These are phyloP conservation scores for Dysidea cf. avara DNA, from an alignment of 37 sponge, comb jelly and placozoan species.

Conservation along the genomic window DNA sequence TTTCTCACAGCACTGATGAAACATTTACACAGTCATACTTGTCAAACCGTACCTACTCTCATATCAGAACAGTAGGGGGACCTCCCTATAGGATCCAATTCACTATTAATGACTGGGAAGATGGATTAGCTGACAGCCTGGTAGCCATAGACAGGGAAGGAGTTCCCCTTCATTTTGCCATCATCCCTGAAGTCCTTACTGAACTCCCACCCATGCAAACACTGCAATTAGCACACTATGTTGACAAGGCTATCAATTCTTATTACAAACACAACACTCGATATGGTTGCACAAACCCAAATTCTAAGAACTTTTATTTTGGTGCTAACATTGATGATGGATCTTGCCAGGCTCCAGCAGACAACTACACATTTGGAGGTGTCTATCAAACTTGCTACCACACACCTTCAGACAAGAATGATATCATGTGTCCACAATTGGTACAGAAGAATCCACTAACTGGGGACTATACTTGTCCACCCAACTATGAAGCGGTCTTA, in stretches of 20 bases:
- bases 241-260: constrained; percentile 12
- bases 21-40: background rate
- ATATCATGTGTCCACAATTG: too few relatives aligned
- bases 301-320: constrained; percentile 17
- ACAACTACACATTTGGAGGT: constrained; percentile 52
- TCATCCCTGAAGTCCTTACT: constrained; percentile 32
- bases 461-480: constrained; percentile 50
- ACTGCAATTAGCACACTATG: constrained; percentile 6
- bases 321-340: constrained; percentile 36
- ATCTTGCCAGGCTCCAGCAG: constrained; percentile 23
- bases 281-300: constrained; percentile 41
- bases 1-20: background rate
- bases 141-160: too few relatives aligned
- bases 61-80: constrained; percentile 28
- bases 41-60: constrained; percentile 12
- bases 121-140: constrained; percentile 31
- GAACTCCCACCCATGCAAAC: constrained; percentile 19
- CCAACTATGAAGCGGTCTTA: constrained; percentile 27
- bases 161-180: too few relatives aligned
- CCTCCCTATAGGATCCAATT: constrained; percentile 23
- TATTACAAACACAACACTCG: constrained; percentile 29
- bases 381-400: constrained; percentile 44
- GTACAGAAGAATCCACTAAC: constrained; percentile 61
- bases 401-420: too few relatives aligned
- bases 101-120: constrained; percentile 25